Evolutionary conservation across 2,113 vertebrate species (phyloP).

Genomic region (Petaurus breviceps): DNA sequence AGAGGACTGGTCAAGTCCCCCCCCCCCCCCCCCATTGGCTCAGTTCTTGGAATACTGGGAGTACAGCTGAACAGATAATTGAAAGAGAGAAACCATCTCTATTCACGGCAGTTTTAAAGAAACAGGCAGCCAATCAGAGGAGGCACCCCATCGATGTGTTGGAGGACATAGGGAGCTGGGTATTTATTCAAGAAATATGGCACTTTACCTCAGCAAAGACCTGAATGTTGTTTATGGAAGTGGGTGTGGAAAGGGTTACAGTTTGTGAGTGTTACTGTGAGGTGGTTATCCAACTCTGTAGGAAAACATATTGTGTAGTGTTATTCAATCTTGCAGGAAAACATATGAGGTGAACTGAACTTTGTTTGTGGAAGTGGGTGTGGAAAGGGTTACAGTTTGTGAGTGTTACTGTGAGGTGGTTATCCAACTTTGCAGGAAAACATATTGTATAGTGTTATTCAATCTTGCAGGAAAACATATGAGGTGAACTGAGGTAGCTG

Average conservation of each 20-base stretch:
- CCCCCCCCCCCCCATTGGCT: not conserved
- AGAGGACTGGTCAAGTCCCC: not conserved
- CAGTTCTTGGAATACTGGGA: not conserved
- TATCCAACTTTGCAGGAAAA: not conserved
- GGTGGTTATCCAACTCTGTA: too few relatives aligned
- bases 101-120: not conserved
- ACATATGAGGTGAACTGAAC: not conserved
- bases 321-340: too few relatives aligned
- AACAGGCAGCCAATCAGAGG: not conserved
- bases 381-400: not conserved
- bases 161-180: not conserved
- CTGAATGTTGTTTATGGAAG: too few relatives aligned
- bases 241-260: too few relatives aligned
- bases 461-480: not conserved
- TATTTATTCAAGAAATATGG: not conserved
- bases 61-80: not conserved
- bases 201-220: not conserved
- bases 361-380: too few relatives aligned
- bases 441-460: too few relatives aligned
- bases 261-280: too few relatives aligned
- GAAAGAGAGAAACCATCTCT: not conserved
- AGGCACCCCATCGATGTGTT: not conserved
- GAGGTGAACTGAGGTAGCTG: not conserved
- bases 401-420: not conserved
- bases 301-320: too few relatives aligned